Evolutionary conservation across 2,113 vertebrate genomes (phyloP).

Genomic region (Bettongia penicillata): DNA sequence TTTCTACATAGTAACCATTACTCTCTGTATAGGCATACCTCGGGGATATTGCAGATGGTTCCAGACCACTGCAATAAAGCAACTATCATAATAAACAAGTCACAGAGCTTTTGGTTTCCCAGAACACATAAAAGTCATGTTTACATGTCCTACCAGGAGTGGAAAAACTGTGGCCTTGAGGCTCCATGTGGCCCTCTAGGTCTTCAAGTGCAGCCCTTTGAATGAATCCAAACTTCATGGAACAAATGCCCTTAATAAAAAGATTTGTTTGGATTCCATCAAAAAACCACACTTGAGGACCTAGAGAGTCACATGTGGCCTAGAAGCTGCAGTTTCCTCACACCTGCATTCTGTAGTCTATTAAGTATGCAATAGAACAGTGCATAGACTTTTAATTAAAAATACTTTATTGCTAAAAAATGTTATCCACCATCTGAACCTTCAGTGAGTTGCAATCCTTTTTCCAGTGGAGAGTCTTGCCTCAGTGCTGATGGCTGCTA

Average conservation of each 20-base stretch:
- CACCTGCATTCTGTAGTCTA: background rate
- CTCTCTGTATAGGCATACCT: background rate
- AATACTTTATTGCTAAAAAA: background rate
- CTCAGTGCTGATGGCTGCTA: background rate
- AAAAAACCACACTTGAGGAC: too few species aligned
- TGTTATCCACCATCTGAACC: background rate
- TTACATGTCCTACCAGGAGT: background rate
- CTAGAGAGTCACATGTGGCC: too few species aligned
- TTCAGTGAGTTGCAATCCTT: background rate
- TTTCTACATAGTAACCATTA: background rate
- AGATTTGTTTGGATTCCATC: too few species aligned
- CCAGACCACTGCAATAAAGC: background rate
- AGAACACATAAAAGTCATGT: background rate
- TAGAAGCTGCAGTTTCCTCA: too few species aligned
- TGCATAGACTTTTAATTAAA: background rate
- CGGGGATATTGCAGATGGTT: background rate
- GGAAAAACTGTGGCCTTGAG: too few species aligned
- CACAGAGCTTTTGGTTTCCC: background rate
- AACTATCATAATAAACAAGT: too few species aligned
- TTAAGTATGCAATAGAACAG: background rate
- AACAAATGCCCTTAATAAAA: too few species aligned
- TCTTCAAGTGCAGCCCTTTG: too few species aligned
- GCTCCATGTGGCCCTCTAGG: too few species aligned
- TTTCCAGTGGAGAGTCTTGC: background rate
- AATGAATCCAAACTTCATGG: too few species aligned